Conservation (phyloP, 2,113 vertebrate species). For the Myrmophylax atrothorax region DNA sequence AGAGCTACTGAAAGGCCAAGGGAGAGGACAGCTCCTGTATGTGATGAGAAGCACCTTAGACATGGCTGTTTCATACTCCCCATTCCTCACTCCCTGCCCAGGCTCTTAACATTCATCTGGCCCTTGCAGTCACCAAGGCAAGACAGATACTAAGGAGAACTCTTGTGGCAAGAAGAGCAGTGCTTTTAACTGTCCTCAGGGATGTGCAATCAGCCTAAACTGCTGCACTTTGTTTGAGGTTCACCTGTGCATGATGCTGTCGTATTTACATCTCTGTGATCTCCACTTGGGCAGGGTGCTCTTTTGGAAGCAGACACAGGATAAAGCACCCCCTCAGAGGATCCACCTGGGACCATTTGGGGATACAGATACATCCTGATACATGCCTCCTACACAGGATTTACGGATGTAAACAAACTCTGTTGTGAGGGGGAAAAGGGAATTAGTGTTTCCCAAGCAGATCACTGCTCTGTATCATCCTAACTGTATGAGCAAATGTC, state of each 20-base stretch:
- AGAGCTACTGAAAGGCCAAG: not conserved
- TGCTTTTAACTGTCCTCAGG: not conserved
- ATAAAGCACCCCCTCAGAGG: rapidly evolving
- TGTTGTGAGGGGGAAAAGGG: not conserved
- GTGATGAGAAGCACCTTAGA: not conserved
- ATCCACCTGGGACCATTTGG: not conserved
- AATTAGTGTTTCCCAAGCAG: not conserved
- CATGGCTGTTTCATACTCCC: rapidly evolving
- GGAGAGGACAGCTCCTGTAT: not conserved
- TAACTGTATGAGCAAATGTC: not conserved
- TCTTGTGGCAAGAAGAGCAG: not conserved
- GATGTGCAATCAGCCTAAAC: rapidly evolving
- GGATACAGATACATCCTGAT: not conserved
- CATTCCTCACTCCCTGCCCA: rapidly evolving
- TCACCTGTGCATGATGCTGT: not conserved
- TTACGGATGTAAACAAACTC: not conserved
- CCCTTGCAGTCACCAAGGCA: not conserved
- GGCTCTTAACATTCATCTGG: rapidly evolving
- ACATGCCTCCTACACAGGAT: not conserved
- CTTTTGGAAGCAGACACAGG: not conserved
- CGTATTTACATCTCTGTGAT: not conserved
- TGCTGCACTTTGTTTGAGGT: not conserved
- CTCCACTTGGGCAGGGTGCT: not conserved
- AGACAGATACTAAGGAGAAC: not conserved
- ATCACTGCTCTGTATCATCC: not conserved